phyloP scores from a whole-genome alignment of 2,797 vertebrate genomes.

The Gobionotothen gibberifrons region DNA sequence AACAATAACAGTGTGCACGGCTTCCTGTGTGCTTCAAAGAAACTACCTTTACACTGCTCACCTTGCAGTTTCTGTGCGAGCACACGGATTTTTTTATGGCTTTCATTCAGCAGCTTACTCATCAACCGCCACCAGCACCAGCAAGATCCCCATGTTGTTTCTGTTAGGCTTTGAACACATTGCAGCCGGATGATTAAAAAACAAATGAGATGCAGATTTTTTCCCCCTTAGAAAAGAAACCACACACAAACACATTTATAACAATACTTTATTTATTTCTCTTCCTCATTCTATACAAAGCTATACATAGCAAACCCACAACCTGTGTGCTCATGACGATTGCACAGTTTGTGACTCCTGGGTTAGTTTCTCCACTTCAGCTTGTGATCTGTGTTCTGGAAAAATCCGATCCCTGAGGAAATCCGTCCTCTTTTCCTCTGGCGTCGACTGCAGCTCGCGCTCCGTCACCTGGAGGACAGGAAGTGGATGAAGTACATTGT shows the following conservation, averaged over 20 bases:
- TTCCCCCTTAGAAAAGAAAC: neutral
- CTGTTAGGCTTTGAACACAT: neutral
- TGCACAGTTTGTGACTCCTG: neutral
- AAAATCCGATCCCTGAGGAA: slow-evolving; percentile 84
- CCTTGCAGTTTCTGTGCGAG: slow-evolving; percentile 65
- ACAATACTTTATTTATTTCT: neutral
- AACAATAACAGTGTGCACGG: slow-evolving; percentile 54
- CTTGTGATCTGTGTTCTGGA: slow-evolving; percentile 30
- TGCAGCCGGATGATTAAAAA: slow-evolving; percentile 20
- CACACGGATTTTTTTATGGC: slow-evolving; percentile 43
- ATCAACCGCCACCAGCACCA: slow-evolving; percentile 13
- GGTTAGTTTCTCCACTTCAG: slow-evolving; percentile 10
- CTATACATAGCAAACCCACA: neutral
- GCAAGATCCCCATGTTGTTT: slow-evolving; percentile 13
- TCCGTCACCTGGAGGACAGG: slow-evolving; percentile 81
- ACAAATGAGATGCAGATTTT: neutral
- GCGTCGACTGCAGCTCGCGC: slow-evolving; percentile 78
- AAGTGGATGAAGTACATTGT: neutral
- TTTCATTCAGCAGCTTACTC: slow-evolving; percentile 51
- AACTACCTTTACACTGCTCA: slow-evolving; percentile 55
- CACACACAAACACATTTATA: neutral
- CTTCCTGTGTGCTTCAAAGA: slow-evolving; percentile 71
- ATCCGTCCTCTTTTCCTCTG: slow-evolving; percentile 69
- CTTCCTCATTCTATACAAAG: slow-evolving; percentile 2
- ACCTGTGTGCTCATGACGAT: too few species aligned